A percentile compares a stretch with the other conserved stretches of the same genome.
Evolutionary conservation across 2,888 invertebrate species (phyloP).

Genomic region (Julus scanicus): DNA sequence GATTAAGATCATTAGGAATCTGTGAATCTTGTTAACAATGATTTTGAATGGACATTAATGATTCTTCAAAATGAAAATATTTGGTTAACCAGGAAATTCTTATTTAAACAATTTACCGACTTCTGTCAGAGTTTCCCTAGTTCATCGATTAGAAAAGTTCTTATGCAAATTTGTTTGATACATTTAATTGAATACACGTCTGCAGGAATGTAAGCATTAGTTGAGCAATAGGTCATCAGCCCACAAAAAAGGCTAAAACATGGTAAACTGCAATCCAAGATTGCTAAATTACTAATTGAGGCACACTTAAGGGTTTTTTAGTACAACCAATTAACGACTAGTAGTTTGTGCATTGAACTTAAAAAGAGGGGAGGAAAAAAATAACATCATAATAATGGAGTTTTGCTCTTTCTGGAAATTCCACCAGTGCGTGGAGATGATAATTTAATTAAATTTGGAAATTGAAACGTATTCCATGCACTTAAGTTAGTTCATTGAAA

Average conservation of each 20-base stretch:
- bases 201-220: neutral
- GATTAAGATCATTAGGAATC: too few species aligned
- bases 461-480: too few species aligned
- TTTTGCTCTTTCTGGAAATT: neutral
- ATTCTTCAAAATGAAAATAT: too few species aligned
- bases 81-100: neutral
- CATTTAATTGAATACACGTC: neutral
- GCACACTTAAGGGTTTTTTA: constrained; percentile 17
- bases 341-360: neutral
- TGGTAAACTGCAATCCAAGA: constrained; percentile 22
- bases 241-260: constrained; percentile 34
- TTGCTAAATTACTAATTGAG: constrained; percentile 31
- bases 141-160: neutral
- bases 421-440: neutral
- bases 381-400: neutral
- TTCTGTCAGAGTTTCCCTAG: neutral
- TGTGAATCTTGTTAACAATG: too few species aligned
- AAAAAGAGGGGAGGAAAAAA: neutral
- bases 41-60: too few species aligned
- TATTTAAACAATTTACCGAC: neutral
- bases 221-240: constrained; percentile 28
- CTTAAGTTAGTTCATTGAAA: too few species aligned
- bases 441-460: neutral
- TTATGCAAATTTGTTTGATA: neutral
- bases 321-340: constrained; percentile 43